Conservation (phyloP, 2,888 invertebrate genomes). For the Eristalis tenax region DNA sequence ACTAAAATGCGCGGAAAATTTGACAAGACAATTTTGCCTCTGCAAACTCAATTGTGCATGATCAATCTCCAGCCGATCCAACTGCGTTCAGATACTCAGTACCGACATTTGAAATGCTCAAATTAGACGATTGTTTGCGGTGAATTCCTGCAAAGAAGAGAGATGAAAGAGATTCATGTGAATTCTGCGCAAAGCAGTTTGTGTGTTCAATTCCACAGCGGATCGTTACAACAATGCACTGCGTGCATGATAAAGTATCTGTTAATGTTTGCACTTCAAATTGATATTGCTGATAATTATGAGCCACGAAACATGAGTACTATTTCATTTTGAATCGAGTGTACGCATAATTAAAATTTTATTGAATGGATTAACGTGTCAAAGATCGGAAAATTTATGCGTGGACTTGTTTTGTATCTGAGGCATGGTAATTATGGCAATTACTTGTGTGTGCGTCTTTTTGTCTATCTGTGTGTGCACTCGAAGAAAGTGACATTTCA, state of each 20-base stretch:
- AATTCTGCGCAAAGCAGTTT: constrained; percentile 3
- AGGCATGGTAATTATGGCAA: constrained; percentile 6
- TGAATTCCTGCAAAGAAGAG: constrained; percentile 59
- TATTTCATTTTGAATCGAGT: constrained; percentile 17
- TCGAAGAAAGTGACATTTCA: constrained; percentile 52
- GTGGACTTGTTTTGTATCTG: not conserved
- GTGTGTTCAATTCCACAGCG: not conserved
- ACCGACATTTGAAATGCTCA: not conserved
- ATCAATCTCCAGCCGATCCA: constrained; percentile 12
- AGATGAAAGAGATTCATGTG: constrained; percentile 56
- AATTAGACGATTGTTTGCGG: constrained; percentile 10
- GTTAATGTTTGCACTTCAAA: constrained; percentile 58
- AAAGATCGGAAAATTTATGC: constrained; percentile 55
- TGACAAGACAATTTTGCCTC: not conserved
- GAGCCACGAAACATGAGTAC: constrained; percentile 32
- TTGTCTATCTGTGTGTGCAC: not conserved
- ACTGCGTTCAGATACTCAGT: too few relatives aligned
- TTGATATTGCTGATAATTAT: constrained; percentile 15
- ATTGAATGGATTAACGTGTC: constrained; percentile 53
- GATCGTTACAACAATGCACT: constrained; percentile 11
- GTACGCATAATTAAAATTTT: constrained; percentile 59
- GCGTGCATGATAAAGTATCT: constrained; percentile 58
- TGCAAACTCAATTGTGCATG: constrained; percentile 8
- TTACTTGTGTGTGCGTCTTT: not conserved
- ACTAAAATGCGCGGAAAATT: constrained; percentile 43